Conservation (phyloP, 2,888 invertebrate genomes). For the Drosophila suboccidentalis region DNA sequence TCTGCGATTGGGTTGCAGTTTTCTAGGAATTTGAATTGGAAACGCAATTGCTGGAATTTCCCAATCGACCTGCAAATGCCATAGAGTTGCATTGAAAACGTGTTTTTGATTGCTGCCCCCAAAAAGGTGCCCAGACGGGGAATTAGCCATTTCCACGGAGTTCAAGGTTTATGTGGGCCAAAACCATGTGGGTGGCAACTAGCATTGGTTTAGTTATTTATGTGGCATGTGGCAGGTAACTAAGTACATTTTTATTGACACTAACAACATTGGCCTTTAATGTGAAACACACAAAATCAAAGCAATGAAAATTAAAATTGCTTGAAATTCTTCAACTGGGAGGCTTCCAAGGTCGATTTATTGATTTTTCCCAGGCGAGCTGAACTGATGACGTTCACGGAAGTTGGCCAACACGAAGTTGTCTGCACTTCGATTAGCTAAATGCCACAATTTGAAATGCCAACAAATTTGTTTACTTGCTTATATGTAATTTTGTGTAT, state of each 20-base stretch:
- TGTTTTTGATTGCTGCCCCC: conserved; percentile 61
- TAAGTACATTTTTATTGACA: conserved; percentile 55
- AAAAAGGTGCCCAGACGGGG: conserved; percentile 32
- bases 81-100: conserved; percentile 59
- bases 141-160: conserved; percentile 51
- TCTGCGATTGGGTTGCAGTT: conserved; percentile 4
- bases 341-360: conserved; percentile 80
- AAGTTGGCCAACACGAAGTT: conserved; percentile 54
- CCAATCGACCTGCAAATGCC: conserved; percentile 55
- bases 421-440: conserved; percentile 41
- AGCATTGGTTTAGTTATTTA: conserved; percentile 3
- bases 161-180: conserved; percentile 68
- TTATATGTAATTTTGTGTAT: conserved; percentile 18
- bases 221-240: conserved; percentile 28
- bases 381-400: conserved; percentile 56
- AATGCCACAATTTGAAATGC: conserved; percentile 24
- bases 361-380: conserved; percentile 75
- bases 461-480: conserved; percentile 17
- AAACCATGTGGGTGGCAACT: conserved; percentile 13
- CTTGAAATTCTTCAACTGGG: conserved; percentile 27
- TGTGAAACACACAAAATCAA: neutral
- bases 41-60: conserved; percentile 69
- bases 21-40: conserved; percentile 52
- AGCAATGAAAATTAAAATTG: conserved; percentile 25
- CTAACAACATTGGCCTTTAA: conserved; percentile 3